Conservation (phyloP, 23 tunicate genomes). For the Aplidium turbinatum region DNA sequence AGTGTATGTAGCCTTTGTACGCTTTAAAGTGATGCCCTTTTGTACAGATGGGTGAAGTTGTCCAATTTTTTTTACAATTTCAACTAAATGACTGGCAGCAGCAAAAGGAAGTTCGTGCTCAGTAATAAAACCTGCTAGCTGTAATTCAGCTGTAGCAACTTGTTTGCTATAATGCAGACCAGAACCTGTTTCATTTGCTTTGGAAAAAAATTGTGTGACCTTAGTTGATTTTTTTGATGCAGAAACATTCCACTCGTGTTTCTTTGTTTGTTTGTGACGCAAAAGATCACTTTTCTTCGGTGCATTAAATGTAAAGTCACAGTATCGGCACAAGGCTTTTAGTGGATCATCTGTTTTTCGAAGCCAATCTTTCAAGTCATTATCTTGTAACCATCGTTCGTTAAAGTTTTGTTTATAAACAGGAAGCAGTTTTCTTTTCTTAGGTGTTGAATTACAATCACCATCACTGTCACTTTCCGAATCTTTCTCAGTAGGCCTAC, state of each 20-base stretch:
- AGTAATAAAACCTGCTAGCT: constrained; percentile 28
- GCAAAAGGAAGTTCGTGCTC: constrained; percentile 28
- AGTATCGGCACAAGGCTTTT: constrained; percentile 25
- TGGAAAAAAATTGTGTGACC: constrained; percentile 31
- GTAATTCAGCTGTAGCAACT: constrained; percentile 37
- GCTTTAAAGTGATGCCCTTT: no score
- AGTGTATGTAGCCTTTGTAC: constrained; percentile 25
- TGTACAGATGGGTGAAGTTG: constrained; percentile 8
- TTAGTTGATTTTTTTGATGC: constrained; percentile 26
- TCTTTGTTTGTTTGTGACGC: constrained; percentile 35
- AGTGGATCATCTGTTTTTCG: constrained; percentile 30
- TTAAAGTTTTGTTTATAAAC: constrained; percentile 30
- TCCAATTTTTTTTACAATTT: constrained; percentile 35
- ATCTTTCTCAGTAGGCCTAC: no score
- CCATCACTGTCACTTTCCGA: background rate
- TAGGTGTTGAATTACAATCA: constrained; percentile 28
- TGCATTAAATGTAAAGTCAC: constrained; percentile 33
- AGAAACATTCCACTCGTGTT: constrained; percentile 27
- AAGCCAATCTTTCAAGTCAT: constrained; percentile 25
- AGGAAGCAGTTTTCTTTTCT: constrained; percentile 29
- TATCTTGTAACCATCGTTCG: constrained; percentile 26
- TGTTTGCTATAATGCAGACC: constrained; percentile 33
- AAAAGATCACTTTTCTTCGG: constrained; percentile 34
- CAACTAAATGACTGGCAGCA: constrained; percentile 36
- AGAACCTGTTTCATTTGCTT: constrained; percentile 33